Base-by-base conservation (phyloP, 2,113 vertebrate species). In the Quiscalus mexicanus region DNA sequence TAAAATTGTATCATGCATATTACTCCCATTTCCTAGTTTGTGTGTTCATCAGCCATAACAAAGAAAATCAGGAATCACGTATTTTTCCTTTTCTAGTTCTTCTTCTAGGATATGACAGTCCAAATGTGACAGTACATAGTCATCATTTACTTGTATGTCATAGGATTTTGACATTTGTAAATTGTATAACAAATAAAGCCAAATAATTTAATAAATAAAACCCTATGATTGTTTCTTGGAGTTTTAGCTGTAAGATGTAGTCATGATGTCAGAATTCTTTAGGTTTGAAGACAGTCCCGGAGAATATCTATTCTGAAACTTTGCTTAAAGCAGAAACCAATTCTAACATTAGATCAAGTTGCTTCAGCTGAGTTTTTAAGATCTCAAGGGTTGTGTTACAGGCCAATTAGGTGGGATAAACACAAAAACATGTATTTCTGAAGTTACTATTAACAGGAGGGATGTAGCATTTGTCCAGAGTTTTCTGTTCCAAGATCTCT, bases 361-460 rank as follows among this genome's bases (percentile, higher is more conserved):
- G 15, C 11, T 28, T 44, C 49, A 45, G 17, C 8, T n/a, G 39
- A 62, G n/a, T 9, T 63, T 69, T 84, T 63, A 64, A 81, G 42
- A 64, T 56, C 16, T 22, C 23, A 41, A 12, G 35, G 49, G 21
- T 4, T 28, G 14, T 49, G 23, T 53, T 33, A 35, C 12, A 15
- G 0, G 0, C 9, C 15, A 67, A 2, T 15, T 59, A 15, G 19
- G 28, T 35, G 6, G 12, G 28, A 44, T 50, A 84, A 31, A n/a
- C 23, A 53, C 67, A 67, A 79, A 83, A 45, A 0, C 6, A 15
- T 27, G 4, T 23, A 63, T 63, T 44, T 31, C 9, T 25, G 18
- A 55, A 30, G 22, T 65, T 58, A 37, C 14, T 33, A 3, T 76
- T 31, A 41, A 33, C 7, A 60, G 28, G 18, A 62, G 17, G 27